These are phyloP conservation scores for Auanema sp. DNA, from an alignment of 2,888 invertebrate species.

Conservation along the genomic window DNA sequence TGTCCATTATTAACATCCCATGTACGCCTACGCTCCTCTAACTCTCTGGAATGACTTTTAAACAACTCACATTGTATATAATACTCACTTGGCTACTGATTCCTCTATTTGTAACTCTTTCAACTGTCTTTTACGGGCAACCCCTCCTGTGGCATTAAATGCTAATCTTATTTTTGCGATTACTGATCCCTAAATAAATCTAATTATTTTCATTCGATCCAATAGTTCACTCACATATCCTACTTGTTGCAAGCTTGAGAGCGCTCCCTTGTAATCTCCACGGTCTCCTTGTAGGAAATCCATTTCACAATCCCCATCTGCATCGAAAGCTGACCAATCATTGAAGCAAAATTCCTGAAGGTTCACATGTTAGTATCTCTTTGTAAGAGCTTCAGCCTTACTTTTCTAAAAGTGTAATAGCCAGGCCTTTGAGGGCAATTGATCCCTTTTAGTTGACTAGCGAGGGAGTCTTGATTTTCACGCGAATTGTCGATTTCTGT, in stretches of 20 bases:
- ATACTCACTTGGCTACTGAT: conserved; percentile 38
- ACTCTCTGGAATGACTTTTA: conserved; percentile 23
- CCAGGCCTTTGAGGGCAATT: conserved; percentile 61
- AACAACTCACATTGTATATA: neutral
- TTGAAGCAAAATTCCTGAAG: conserved; percentile 62
- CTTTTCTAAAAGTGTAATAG: conserved; percentile 59
- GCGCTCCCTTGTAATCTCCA: conserved; percentile 58
- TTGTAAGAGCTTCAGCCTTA: neutral
- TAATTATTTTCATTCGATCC: neutral
- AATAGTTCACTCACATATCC: conserved; percentile 55
- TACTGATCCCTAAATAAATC: conserved; percentile 54
- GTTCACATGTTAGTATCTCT: no score
- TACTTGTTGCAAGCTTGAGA: conserved; percentile 60
- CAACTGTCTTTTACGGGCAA: conserved; percentile 47
- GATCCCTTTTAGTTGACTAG: conserved; percentile 52
- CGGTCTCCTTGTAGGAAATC: conserved; percentile 59
- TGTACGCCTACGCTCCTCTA: conserved; percentile 48
- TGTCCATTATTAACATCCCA: conserved; percentile 63
- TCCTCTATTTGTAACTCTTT: conserved; percentile 61
- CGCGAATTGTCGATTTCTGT: conserved; percentile 43
- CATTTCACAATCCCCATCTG: conserved; percentile 62
- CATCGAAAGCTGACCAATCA: conserved; percentile 62
- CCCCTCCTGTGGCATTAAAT: conserved; percentile 58
- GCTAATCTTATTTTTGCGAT: conserved; percentile 63
- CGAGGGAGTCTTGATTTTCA: conserved; percentile 33